These are phyloP conservation scores for Saguinus imperator DNA, from an alignment of 2,113 vertebrate species.

Conservation along the genomic window DNA sequence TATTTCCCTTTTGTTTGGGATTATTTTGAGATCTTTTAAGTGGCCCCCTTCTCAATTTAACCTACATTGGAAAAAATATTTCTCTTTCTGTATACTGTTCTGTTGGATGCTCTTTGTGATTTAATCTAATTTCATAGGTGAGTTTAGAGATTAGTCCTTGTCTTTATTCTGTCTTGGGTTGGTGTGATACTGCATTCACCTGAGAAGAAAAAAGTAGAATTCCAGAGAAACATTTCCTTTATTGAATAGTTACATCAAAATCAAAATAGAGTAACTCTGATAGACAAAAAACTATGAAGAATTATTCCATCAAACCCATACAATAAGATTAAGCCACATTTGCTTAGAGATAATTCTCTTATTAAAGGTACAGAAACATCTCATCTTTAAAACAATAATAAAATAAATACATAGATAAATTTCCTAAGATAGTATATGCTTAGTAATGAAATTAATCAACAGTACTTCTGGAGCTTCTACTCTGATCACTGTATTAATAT, in stretches of 20 bases:
- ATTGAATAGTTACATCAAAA: slow-evolving; percentile 32
- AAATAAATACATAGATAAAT: not conserved
- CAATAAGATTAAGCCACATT: not conserved
- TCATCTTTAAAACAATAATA: not conserved
- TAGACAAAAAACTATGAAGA: not conserved
- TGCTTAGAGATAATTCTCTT: slow-evolving; percentile 4
- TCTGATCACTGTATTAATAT: not conserved
- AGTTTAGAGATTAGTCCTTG: not conserved
- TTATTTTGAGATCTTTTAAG: slow-evolving; percentile 3
- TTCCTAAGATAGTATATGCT: not conserved
- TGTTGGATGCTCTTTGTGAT: not conserved
- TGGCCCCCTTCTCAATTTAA: not conserved
- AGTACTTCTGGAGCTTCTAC: not conserved
- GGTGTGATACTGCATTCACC: not conserved
- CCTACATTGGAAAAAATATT: not conserved
- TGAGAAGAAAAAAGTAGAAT: not conserved
- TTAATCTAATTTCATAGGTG: not conserved
- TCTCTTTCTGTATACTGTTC: no score
- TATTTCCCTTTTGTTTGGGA: not conserved
- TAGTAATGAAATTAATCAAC: slow-evolving; percentile 11
- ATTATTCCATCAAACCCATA: not conserved
- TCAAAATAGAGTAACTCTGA: not conserved
- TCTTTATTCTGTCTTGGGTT: slow-evolving; percentile 7
- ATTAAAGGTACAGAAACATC: not conserved
- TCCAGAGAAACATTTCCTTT: not conserved